Percentiles rank a stretch among this genome's conserved stretches.
phyloP scores from a whole-genome alignment of 2,113 vertebrate species.

The Sinosuthora webbiana region DNA sequence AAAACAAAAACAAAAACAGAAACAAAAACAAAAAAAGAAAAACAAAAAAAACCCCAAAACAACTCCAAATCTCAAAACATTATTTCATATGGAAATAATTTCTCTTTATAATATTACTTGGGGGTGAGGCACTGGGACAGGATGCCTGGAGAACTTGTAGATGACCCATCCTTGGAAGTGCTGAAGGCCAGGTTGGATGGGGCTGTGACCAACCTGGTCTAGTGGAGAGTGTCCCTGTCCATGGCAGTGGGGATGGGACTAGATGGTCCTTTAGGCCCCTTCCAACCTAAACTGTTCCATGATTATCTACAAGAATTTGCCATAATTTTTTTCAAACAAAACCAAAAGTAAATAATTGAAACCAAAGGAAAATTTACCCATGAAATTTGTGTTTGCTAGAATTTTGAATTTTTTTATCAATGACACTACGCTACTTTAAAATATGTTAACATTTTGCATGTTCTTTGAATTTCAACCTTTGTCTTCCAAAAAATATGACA shows the following conservation, averaged over 20 bases:
- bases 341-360: not conserved
- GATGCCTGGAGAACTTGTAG: not conserved
- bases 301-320: not conserved
- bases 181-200: not conserved
- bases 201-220: not conserved
- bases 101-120: not conserved
- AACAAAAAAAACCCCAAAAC: not conserved
- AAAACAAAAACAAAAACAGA: too few species aligned
- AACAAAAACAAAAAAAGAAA: too few species aligned
- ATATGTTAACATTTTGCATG: not conserved
- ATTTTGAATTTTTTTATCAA: not conserved
- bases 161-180: not conserved
- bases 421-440: not conserved
- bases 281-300: not conserved
- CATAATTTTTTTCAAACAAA: rapidly evolving
- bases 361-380: not conserved
- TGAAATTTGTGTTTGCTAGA: not conserved
- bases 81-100: not conserved
- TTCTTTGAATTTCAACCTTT: not conserved
- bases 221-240: not conserved
- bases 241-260: not conserved
- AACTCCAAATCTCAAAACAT: not conserved
- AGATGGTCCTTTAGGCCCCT: not conserved
- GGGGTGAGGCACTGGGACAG: not conserved
- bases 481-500: not conserved